These are phyloP conservation scores for Pluvianellus socialis DNA, from an alignment of 2,113 vertebrate species.

Conservation along the genomic window DNA sequence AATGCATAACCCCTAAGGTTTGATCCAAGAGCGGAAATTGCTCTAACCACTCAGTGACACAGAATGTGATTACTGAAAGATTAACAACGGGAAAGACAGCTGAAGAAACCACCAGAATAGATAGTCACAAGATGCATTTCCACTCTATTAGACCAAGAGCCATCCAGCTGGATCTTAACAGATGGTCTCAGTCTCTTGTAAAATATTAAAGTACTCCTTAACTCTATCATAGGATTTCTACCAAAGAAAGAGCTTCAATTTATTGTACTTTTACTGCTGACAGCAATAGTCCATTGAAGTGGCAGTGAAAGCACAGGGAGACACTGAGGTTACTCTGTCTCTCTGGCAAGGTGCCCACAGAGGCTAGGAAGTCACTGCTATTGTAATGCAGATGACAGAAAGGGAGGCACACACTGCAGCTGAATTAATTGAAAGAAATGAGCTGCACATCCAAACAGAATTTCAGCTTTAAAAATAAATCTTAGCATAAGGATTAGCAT, in stretches of 20 bases:
- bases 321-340: background rate
- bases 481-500: background rate
- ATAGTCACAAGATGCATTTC: constrained; percentile 42
- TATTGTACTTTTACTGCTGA: constrained; percentile 35
- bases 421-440: constrained; percentile 24
- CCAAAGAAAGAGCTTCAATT: constrained; percentile 26
- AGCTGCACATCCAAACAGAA: background rate
- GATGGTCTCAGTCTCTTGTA: constrained; percentile 36
- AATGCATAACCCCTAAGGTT: background rate
- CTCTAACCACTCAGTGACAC: constrained; percentile 31
- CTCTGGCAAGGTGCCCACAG: constrained; percentile 14
- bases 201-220: constrained; percentile 59
- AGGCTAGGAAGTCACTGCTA: background rate
- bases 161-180: constrained; percentile 46
- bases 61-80: constrained; percentile 38
- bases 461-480: constrained; percentile 20
- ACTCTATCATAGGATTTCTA: constrained; percentile 34
- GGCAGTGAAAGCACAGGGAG: background rate
- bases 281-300: constrained; percentile 42
- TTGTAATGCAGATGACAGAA: constrained; percentile 55
- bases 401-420: background rate
- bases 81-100: constrained; percentile 30
- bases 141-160: constrained; percentile 20
- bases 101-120: constrained; percentile 37
- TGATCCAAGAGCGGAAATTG: constrained; percentile 31